phyloP scores from a whole-genome alignment of 2,113 vertebrate genomes.

The Ctenodactylus gundi region DNA sequence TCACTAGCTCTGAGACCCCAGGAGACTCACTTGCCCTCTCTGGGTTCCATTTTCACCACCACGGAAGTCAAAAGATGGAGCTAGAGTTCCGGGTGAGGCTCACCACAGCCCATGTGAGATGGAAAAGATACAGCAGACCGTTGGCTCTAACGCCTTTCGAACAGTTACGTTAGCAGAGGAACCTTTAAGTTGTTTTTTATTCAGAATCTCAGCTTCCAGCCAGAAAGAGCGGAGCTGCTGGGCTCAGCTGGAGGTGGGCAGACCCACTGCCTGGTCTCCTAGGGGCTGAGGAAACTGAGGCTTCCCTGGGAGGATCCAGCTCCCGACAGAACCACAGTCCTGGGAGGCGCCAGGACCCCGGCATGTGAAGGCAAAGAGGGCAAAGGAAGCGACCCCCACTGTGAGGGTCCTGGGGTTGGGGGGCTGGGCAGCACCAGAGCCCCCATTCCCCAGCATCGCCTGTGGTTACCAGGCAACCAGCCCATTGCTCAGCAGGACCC shows the following conservation, averaged over 20 bases:
- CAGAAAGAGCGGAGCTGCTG: neutral
- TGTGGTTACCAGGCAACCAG: slow-evolving; percentile 64
- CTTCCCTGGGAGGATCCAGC: neutral
- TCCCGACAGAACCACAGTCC: neutral
- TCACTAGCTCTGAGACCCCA: neutral
- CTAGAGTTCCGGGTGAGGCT: neutral
- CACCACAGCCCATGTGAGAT: neutral
- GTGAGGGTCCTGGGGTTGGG: too few relatives aligned
- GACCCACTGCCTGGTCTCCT: neutral
- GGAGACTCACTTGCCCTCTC: neutral
- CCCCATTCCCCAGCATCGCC: neutral
- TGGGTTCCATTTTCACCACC: neutral
- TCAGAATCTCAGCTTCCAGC: neutral
- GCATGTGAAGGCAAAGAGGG: neutral
- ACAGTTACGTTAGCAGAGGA: neutral
- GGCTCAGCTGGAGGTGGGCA: too few relatives aligned
- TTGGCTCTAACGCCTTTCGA: neutral
- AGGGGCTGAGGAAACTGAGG: neutral
- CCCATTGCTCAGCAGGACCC: neutral
- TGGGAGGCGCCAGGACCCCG: neutral
- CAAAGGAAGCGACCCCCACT: too few relatives aligned
- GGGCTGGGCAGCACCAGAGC: slow-evolving; percentile 30
- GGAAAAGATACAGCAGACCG: neutral
- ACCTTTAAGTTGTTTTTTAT: neutral
- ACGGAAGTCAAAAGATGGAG: neutral